Conservation (phyloP, 2,113 vertebrate species). For the Triplophysa rosa region DNA sequence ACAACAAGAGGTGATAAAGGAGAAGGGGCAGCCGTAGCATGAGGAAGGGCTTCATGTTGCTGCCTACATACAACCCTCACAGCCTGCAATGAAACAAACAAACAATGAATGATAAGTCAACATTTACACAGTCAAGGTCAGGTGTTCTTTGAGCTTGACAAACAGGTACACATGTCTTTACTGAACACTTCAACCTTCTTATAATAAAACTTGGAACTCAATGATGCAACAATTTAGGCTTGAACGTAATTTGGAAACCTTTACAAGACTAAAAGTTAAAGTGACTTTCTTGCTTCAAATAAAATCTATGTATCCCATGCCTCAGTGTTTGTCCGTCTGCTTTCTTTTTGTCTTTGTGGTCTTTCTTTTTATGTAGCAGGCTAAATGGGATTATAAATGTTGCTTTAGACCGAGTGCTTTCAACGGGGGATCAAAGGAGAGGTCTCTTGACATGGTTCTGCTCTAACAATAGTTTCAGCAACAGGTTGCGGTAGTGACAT, state of each 20-base stretch:
- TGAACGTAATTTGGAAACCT: not conserved
- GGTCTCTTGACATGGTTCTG: conserved; percentile 49
- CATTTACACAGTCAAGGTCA: conserved; percentile 8
- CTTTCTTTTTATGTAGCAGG: conserved; percentile 45
- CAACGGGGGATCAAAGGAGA: conserved; percentile 55
- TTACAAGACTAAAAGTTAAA: not conserved
- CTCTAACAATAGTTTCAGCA: conserved; percentile 42
- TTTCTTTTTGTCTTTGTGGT: conserved; percentile 22
- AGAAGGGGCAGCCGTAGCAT: conserved; percentile 54
- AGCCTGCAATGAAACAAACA: conserved; percentile 60
- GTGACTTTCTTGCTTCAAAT: not conserved
- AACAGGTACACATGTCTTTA: not conserved
- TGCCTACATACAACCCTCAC: conserved; percentile 53
- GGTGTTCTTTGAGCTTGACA: not conserved
- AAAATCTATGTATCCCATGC: not conserved
- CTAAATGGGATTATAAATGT: conserved; percentile 55
- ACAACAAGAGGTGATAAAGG: conserved; percentile 56
- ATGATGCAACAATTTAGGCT: not conserved
- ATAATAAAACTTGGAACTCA: not conserved
- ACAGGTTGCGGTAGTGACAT: conserved; percentile 49
- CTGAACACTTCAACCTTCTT: not conserved
- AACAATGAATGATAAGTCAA: conserved; percentile 30
- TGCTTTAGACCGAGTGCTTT: conserved; percentile 46
- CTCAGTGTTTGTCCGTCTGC: not conserved
- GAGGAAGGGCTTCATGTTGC: conserved; percentile 70